Evolutionary conservation across 2,113 vertebrate genomes (phyloP), one percentile per base, ranked within the genome.

Genomic region (Eulacestoma nigropectus): DNA sequence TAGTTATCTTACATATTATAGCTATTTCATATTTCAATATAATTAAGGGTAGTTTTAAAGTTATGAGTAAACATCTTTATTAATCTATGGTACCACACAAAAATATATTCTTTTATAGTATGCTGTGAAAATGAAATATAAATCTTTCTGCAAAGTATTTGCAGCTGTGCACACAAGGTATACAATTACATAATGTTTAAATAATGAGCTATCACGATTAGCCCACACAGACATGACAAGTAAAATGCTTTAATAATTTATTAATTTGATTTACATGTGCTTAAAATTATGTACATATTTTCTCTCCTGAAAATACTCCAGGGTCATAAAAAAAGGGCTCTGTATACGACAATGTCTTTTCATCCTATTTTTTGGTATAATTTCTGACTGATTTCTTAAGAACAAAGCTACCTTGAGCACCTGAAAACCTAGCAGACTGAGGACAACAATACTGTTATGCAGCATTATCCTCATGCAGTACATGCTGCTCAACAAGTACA

Each of bases 161-260:
- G 93, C 96, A 98, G 98, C 97, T 98, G 96, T 97, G 96, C 91
- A 97, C 94, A 98, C 97, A 98, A 96, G 84, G 96, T 97, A 95
- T 97, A 96, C 95, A 98, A 97, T 97, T 98, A 97, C 93, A 97
- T 97, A 97, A 97, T 97, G 94, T 97, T 97, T 97, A 97, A 98
- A 98, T 97, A 98, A 98, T 97, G 94, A 98, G 96, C 93, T 97
- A 97, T 97, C 96, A 97, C 25, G 74, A 98, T 97, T 97, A 98
- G 95, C 80, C 96, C 96, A 98, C 97, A 97, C 96, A 97, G 97
- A 97, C 95, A 97, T 97, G 96, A 98, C 96, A 98, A 97, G 94
- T 94, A 98, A 98, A 98, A 97, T 94, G 91, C 83, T 91, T 95
- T 97, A 97, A 98, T 97, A 97, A 97, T 97, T 96, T 96, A 97